Base-by-base conservation (phyloP, 2,797 vertebrate species). In the Aplochiton taeniatus region DNA sequence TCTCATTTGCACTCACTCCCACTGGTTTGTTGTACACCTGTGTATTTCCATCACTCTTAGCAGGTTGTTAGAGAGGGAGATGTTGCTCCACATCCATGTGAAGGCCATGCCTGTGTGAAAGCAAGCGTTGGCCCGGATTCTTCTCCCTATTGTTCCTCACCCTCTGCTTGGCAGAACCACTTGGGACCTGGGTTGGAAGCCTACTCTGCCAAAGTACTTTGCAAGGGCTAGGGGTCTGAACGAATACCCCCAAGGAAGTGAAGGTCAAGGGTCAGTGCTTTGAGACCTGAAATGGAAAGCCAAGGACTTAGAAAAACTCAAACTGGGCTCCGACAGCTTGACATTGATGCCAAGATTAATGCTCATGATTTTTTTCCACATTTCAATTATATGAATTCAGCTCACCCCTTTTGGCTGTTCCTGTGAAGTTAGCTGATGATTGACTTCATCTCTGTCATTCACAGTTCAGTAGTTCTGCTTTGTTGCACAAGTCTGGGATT, bases 61-160 rank as follows among this genome's bases (percentile, higher is more conserved):
- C 53, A 48, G 52, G 47, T 43, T 61, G 41, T 44, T n/a, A 52
- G 20, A 31, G 54, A 19, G 57, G 58, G 69, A 72, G 75, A 68
- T 59, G 52, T 63, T 68, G 56, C 44, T 53, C 58, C 7, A 9
- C 9, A 17, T 48, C 62, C 59, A 60, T 70, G 58, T 18, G 67
- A 75, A 68, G 66, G 63, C 76, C 66, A 70, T 41, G 31, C 61
- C 69, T 57, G 41, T 75, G 68, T 63, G 48, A 68, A 75, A 78
- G 14, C 50, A 63, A 52, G 60, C 57, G 42, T 12, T 73, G 43
- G 58, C 73, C 53, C 79, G 65, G 48, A 80, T 78, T 73, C 74
- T 67, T 75, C 11, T 65, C 69, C 68, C 85, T 78, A 68, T 84
- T 86, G 71, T 84, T 84, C 62, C 75, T 66, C 73, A 55, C 54